Conservation (phyloP, 2,797 vertebrate species). For the Kryptopterus vitreolus region DNA sequence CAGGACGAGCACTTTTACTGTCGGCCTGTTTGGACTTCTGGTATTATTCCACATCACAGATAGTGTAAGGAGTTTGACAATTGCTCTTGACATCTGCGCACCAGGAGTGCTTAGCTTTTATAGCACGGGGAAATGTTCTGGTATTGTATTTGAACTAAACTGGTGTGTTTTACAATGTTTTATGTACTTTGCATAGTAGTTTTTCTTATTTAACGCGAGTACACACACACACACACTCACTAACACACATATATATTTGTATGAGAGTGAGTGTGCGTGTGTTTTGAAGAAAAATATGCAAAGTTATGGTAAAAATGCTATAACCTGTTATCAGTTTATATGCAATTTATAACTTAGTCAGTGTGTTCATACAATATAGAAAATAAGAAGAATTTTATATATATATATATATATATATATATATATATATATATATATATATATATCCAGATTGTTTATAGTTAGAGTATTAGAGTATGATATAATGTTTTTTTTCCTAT, state of each 20-base stretch:
- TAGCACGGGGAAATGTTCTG: background rate
- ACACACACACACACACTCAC: too few relatives aligned
- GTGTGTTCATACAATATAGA: too few relatives aligned
- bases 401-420: background rate
- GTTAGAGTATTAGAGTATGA: background rate
- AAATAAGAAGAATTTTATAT: too few relatives aligned
- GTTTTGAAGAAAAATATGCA: too few relatives aligned
- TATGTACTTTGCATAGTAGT: background rate
- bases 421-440: background rate
- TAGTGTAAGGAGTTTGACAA: background rate
- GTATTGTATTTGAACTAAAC: background rate
- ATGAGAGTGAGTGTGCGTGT: too few relatives aligned
- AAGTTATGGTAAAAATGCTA: too few relatives aligned
- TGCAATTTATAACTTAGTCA: too few relatives aligned
- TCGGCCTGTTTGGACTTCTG: constrained; percentile 50
- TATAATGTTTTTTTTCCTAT: background rate
- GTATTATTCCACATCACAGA: constrained; percentile 46
- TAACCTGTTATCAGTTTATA: too few relatives aligned
- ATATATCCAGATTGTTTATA: background rate
- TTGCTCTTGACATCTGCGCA: background rate
- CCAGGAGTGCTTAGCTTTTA: background rate
- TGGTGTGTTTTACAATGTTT: background rate
- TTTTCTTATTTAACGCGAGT: too few relatives aligned
- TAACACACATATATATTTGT: too few relatives aligned
- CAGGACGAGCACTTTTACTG: constrained; percentile 34